Percentiles rank a stretch among this genome's conserved stretches.
phyloP scores from a whole-genome alignment of 2,888 invertebrate genomes.

The Thymelicus sylvestris region DNA sequence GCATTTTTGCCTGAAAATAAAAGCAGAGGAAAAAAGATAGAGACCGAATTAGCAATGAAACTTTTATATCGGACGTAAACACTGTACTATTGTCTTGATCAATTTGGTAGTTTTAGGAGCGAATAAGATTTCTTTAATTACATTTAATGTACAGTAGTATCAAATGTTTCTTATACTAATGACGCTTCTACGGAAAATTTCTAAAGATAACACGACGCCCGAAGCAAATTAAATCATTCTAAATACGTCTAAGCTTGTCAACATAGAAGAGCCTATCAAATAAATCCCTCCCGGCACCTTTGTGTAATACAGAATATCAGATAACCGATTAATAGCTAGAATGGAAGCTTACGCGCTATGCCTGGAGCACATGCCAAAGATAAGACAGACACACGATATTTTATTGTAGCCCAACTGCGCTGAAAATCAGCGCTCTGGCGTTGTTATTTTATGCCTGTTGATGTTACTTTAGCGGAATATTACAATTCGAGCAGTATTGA shows the following conservation, averaged over 20 bases:
- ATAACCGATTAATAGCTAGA: constrained; percentile 2
- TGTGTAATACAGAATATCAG: not conserved
- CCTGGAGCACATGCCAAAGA: not conserved
- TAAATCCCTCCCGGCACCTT: not conserved
- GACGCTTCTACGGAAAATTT: not conserved
- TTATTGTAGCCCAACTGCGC: not conserved
- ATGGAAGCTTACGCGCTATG: not conserved
- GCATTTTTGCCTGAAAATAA: too few species aligned
- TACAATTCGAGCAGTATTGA: too few species aligned
- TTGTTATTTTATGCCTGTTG: not conserved
- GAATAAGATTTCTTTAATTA: too few species aligned
- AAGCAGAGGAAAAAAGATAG: too few species aligned
- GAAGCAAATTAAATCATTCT: not conserved
- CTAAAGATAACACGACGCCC: not conserved
- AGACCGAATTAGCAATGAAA: too few species aligned
- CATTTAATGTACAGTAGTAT: too few species aligned
- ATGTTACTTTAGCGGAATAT: too few species aligned
- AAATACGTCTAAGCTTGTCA: not conserved
- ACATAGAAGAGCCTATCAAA: not conserved
- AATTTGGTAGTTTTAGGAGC: too few species aligned
- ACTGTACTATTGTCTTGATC: too few species aligned
- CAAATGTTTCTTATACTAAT: not conserved
- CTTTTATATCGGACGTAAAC: too few species aligned
- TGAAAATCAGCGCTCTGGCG: not conserved
- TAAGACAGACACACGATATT: not conserved